A percentile compares a stretch with the other conserved stretches of the same genome.
These are phyloP conservation scores for Doris montereyensis DNA, from an alignment of 2,888 invertebrate species.

Conservation along the genomic window DNA sequence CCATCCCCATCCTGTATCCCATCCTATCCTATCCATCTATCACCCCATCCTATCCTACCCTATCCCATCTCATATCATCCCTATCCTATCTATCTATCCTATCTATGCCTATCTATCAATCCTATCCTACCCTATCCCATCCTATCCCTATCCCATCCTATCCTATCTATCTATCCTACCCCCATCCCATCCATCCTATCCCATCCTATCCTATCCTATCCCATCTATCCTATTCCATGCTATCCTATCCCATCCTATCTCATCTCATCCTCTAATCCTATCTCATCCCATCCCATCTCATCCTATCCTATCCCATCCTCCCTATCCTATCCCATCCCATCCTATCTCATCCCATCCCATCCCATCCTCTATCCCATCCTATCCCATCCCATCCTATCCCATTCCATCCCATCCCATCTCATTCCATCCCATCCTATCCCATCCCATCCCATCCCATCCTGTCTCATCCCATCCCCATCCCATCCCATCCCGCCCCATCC, in stretches of 20 bases:
- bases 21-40: background rate
- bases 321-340: background rate
- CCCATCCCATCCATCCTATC: background rate
- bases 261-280: background rate
- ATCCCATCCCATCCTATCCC: conserved; percentile 1
- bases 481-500: background rate
- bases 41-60: background rate
- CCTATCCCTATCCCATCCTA: background rate
- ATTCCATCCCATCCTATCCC: background rate
- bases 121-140: background rate
- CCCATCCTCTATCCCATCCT: conserved; percentile 14
- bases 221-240: background rate
- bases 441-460: background rate
- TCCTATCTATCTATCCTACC: conserved; percentile 10
- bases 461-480: background rate
- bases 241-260: conserved; percentile 6
- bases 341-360: conserved; percentile 2
- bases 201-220: conserved; percentile 3
- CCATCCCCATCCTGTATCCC: background rate
- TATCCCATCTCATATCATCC: conserved; percentile 10
- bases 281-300: background rate
- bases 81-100: conserved; percentile 13
- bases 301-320: background rate
- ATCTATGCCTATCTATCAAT: background rate
- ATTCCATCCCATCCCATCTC: background rate